phyloP scores from a whole-genome alignment of 1,140 invertebrate species.

The Caenorhabditis latens region DNA sequence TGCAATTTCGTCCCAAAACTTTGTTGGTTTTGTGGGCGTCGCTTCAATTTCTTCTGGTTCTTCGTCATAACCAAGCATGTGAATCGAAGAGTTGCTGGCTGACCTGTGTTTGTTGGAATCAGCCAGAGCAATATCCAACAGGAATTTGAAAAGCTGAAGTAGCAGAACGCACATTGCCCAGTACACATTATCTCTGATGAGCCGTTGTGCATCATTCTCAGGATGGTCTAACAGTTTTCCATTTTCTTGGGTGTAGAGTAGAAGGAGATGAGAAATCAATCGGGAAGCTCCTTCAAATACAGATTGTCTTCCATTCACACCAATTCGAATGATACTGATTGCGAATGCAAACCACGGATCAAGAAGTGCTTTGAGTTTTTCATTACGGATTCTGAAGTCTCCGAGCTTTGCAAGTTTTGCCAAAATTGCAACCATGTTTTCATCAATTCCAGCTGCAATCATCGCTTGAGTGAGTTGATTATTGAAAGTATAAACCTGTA shows the following conservation, averaged over 20 bases:
- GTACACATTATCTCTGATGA: constrained; percentile 31
- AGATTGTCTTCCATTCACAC: neutral
- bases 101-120: constrained; percentile 42
- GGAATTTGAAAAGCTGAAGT: constrained; percentile 26
- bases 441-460: constrained; percentile 40
- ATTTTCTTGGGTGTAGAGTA: constrained; percentile 36
- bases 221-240: constrained; percentile 39
- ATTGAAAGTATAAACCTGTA: constrained; percentile 43
- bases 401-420: neutral
- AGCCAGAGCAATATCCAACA: constrained; percentile 5
- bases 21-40: neutral
- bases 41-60: constrained; percentile 36
- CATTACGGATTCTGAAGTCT: constrained; percentile 38
- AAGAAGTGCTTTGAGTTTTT: constrained; percentile 25
- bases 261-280: neutral
- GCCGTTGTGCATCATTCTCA: constrained; percentile 14
- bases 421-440: neutral
- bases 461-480: constrained; percentile 42
- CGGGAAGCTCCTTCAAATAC: constrained; percentile 22
- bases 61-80: constrained; percentile 34
- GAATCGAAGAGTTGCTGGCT: constrained; percentile 10
- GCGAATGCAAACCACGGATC: constrained; percentile 46
- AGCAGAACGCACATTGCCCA: constrained; percentile 23
- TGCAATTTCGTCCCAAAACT: constrained; percentile 31
- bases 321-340: constrained; percentile 30